phyloP scores from a whole-genome alignment of 2,888 invertebrate genomes.

The Syrista parreyssii region DNA sequence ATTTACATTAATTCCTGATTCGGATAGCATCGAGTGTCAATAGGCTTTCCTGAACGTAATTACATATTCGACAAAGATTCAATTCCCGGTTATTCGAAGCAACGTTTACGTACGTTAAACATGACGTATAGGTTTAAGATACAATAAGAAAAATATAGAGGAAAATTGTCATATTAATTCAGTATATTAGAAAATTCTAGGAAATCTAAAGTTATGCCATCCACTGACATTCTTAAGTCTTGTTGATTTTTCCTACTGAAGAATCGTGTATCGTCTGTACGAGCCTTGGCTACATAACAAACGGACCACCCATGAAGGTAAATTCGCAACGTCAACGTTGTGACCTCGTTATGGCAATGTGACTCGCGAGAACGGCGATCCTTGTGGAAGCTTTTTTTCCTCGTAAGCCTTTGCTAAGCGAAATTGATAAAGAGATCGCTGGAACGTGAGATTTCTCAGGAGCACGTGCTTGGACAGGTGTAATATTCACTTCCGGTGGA shows the following conservation, averaged over 20 bases:
- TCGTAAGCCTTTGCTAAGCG: constrained; percentile 8
- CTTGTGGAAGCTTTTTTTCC: background rate
- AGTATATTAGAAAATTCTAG: background rate
- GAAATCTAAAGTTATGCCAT: background rate
- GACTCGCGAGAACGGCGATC: background rate
- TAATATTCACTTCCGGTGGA: constrained; percentile 35
- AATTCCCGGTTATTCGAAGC: too few relatives aligned
- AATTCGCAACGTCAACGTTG: background rate
- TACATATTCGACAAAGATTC: background rate
- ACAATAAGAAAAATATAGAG: background rate
- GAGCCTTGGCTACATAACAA: background rate
- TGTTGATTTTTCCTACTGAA: background rate
- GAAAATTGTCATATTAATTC: background rate
- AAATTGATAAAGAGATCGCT: constrained; percentile 16
- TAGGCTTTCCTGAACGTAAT: background rate
- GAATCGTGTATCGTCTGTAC: background rate
- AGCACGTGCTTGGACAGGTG: constrained; percentile 17
- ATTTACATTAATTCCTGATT: background rate
- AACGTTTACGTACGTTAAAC: background rate
- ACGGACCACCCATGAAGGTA: background rate
- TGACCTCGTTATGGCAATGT: background rate
- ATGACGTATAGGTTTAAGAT: background rate
- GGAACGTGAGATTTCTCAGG: constrained; percentile 2
- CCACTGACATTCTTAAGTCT: background rate
- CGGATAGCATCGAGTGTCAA: background rate